phyloP scores from a whole-genome alignment of 2,888 invertebrate species.

The Hetaerina titia region DNA sequence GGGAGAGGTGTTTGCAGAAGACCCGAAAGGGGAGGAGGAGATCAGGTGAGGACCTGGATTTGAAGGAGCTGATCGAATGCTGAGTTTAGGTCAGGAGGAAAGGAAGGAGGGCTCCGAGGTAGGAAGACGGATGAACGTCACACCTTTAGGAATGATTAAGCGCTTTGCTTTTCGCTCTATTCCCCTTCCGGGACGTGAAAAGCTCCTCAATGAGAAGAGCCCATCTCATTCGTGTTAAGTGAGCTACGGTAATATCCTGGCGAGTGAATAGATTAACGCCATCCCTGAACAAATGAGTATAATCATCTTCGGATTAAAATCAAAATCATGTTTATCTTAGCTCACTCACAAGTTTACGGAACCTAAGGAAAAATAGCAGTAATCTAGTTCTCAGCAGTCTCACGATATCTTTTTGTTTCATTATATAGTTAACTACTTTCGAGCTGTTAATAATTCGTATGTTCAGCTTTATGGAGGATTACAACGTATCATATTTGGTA shows the following conservation, averaged over 20 bases:
- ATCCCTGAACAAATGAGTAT: background rate
- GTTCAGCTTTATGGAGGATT: no score
- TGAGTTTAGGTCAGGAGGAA: background rate
- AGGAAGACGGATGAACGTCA: constrained; percentile 7
- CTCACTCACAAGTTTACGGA: no score
- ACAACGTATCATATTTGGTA: no score
- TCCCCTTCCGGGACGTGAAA: background rate
- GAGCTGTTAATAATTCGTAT: no score
- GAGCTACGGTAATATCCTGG: background rate
- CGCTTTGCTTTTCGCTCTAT: background rate
- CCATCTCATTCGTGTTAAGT: background rate
- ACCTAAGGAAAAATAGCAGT: no score
- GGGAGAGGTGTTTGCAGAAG: background rate
- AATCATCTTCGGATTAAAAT: no score
- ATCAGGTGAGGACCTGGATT: constrained; percentile 1
- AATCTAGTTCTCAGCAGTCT: no score
- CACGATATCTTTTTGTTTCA: no score
- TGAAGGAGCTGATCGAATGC: background rate
- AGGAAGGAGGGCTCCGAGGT: background rate
- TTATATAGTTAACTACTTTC: no score
- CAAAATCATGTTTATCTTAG: no score
- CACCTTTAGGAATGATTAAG: constrained; percentile 10
- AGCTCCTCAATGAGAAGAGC: background rate
- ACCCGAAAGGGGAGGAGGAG: background rate
- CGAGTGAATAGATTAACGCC: background rate